Evolutionary conservation across 2,113 vertebrate species (phyloP).

Genomic region (Dasyornis broadbenti): DNA sequence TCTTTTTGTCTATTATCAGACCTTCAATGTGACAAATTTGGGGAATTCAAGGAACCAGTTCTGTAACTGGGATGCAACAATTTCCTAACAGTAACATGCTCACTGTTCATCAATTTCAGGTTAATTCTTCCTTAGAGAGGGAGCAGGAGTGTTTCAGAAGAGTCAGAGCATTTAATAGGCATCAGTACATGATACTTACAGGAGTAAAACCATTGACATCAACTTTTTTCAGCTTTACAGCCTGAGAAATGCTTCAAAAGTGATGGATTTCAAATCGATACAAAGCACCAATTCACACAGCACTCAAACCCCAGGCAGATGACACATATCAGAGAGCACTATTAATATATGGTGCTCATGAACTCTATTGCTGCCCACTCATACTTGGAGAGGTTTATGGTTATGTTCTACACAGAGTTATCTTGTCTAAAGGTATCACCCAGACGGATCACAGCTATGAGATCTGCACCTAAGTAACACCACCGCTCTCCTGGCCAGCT

Average conservation of each 20-base stretch:
- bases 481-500: background rate
- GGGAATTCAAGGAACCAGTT: background rate
- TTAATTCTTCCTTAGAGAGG: background rate
- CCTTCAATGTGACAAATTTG: background rate
- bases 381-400: background rate
- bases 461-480: background rate
- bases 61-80: background rate
- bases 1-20: background rate
- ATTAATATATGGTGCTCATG: slow-evolving; percentile 10
- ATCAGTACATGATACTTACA: background rate
- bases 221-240: background rate
- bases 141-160: background rate
- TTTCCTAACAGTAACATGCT: background rate
- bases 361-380: background rate
- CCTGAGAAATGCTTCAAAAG: background rate
- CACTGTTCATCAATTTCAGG: background rate
- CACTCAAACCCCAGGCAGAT: background rate
- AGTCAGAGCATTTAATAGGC: background rate
- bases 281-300: background rate
- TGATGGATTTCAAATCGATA: background rate
- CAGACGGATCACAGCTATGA: background rate
- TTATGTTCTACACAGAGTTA: slow-evolving; percentile 5
- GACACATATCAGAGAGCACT: background rate
- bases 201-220: background rate
- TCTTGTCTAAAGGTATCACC: slow-evolving; percentile 30